These are phyloP conservation scores for Ariolimax columbianus DNA, from an alignment of 2,888 invertebrate genomes.

Conservation along the genomic window DNA sequence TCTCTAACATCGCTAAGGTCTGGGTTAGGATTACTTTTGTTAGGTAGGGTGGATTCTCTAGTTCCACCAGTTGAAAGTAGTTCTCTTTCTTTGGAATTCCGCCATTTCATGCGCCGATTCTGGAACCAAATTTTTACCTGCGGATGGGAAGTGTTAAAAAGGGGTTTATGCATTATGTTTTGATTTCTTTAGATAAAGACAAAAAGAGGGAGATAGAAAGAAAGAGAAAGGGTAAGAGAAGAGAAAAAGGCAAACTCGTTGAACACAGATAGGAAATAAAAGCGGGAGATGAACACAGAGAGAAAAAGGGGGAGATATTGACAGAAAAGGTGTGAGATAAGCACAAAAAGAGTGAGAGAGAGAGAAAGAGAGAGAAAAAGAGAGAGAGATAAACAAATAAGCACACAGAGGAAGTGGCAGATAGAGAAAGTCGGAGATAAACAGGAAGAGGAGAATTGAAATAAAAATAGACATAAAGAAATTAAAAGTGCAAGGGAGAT, in stretches of 20 bases:
- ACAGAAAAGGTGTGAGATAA: not conserved
- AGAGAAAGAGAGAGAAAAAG: not conserved
- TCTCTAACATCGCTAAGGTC: constrained; percentile 87
- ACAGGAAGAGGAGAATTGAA: too few relatives aligned
- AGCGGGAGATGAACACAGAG: too few relatives aligned
- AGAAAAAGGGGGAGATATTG: not conserved
- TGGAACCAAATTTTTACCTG: constrained; percentile 96
- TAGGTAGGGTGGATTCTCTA: constrained; percentile 95
- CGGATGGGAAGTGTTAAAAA: not conserved
- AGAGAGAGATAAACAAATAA: not conserved
- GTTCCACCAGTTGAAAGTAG: constrained; percentile 94
- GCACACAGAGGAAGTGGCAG: too few relatives aligned
- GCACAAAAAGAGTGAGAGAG: constrained; percentile 10
- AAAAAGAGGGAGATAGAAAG: not conserved
- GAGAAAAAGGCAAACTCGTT: too few relatives aligned
- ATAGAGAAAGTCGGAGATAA: too few relatives aligned
- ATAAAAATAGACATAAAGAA: too few relatives aligned
- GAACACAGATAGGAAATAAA: too few relatives aligned
- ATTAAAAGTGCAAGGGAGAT: too few relatives aligned
- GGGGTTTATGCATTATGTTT: not conserved
- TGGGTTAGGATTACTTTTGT: constrained; percentile 97
- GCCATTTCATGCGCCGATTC: constrained; percentile 99
- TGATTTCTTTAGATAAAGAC: not conserved
- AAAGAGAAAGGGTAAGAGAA: not conserved
- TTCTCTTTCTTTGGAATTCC: constrained; percentile 97